Conservation (phyloP, 2,888 invertebrate genomes). For the Exocentrus adspersus region DNA sequence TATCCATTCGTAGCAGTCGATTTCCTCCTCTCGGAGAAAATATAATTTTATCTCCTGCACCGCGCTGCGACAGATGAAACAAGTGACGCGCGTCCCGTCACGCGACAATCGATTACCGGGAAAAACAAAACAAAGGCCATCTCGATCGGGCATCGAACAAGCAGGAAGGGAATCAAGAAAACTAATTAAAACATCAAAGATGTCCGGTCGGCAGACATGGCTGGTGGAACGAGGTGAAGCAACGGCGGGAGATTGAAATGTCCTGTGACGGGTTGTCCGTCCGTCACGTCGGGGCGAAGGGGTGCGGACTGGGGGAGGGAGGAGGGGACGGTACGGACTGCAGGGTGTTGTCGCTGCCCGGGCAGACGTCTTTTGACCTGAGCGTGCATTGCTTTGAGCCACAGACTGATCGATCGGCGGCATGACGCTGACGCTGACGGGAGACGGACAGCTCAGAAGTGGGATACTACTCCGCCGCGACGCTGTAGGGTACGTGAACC, state of each 20-base stretch:
- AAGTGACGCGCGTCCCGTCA: slow-evolving; percentile 15
- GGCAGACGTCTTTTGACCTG: slow-evolving; percentile 60
- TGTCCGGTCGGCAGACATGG: slow-evolving; percentile 50
- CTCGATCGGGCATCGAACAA: slow-evolving; percentile 38
- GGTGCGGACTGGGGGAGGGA: slow-evolving; percentile 17
- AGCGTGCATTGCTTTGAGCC: slow-evolving; percentile 64
- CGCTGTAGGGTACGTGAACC: slow-evolving; percentile 17
- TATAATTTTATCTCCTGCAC: too few species aligned
- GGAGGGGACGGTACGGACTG: too few species aligned
- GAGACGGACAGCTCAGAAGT: slow-evolving; percentile 63
- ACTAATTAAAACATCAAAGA: slow-evolving; percentile 60
- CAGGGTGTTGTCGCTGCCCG: slow-evolving; percentile 57
- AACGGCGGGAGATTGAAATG: slow-evolving; percentile 50
- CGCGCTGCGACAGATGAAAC: not conserved
- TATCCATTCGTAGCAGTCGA: too few species aligned
- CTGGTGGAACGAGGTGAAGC: slow-evolving; percentile 42
- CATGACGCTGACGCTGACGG: slow-evolving; percentile 60
- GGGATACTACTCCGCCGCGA: slow-evolving; percentile 28
- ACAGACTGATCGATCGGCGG: slow-evolving; percentile 60
- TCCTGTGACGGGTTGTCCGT: slow-evolving; percentile 52
- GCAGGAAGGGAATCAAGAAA: slow-evolving; percentile 48
- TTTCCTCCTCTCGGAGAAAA: too few species aligned
- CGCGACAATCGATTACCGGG: slow-evolving; percentile 20
- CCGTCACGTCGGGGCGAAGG: slow-evolving; percentile 49
- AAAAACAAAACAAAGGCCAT: slow-evolving; percentile 35